A percentile compares a stretch with the other conserved stretches of the same genome.
Conservation (phyloP, 2,113 vertebrate species). For the Corythaixoides concolor region DNA sequence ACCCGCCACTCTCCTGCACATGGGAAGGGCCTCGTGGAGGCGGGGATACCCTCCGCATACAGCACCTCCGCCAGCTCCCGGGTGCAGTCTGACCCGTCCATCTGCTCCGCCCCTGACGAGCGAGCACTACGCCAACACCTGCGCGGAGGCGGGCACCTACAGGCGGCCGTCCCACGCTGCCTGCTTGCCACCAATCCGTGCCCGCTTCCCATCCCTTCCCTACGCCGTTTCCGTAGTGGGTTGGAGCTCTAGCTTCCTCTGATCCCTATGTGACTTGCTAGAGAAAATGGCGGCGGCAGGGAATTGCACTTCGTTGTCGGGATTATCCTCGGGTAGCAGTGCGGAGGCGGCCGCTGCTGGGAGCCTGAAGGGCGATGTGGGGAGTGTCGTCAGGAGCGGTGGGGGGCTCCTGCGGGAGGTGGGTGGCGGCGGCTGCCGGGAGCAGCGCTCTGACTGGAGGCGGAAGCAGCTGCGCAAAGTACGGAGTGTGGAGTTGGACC, state of each 20-base stretch:
- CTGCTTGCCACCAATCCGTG: conserved; percentile 34
- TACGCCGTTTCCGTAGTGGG: conserved; percentile 29
- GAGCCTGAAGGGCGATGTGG: not conserved
- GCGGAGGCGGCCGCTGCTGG: not conserved
- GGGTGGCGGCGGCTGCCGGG: not conserved
- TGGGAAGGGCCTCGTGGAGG: not conserved
- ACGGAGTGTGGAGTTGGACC: conserved; percentile 81
- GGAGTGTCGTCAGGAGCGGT: not conserved
- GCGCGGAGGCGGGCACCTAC: too few relatives aligned
- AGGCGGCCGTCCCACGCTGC: not conserved
- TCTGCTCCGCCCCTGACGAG: too few relatives aligned
- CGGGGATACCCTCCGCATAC: not conserved
- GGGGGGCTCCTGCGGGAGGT: conserved; percentile 27
- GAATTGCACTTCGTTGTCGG: conserved; percentile 76
- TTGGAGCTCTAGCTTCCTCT: not conserved
- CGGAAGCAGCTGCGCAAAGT: conserved; percentile 82
- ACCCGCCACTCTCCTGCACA: not conserved
- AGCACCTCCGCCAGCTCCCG: not conserved
- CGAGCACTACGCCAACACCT: too few relatives aligned
- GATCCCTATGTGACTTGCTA: conserved; percentile 74
- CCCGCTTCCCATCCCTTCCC: conserved; percentile 31
- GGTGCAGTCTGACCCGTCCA: too few relatives aligned
- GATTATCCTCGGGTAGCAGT: conserved; percentile 55
- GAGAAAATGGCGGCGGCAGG: conserved; percentile 86
- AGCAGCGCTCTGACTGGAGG: conserved; percentile 74